These are phyloP conservation scores for Drosophila maculinotata DNA, from an alignment of 2,888 invertebrate species.

Conservation along the genomic window DNA sequence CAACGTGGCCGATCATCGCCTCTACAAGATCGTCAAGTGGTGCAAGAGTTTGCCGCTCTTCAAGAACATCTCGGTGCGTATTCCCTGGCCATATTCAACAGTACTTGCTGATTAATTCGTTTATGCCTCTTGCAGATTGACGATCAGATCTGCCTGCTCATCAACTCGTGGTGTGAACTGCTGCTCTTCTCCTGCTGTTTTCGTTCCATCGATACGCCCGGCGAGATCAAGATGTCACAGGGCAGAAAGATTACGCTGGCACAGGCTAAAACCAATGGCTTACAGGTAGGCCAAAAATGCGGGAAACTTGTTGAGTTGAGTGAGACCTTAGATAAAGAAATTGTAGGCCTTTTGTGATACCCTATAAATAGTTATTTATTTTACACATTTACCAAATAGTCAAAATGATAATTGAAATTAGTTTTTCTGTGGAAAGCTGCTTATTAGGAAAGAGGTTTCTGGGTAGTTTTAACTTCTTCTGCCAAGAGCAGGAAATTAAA, in stretches of 20 bases:
- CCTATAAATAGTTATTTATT: no score
- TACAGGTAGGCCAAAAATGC: slow-evolving; percentile 87
- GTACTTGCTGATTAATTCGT: not conserved
- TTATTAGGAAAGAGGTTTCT: no score
- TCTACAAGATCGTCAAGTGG: slow-evolving; percentile 99
- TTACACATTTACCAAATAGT: no score
- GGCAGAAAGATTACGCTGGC: slow-evolving; percentile 84
- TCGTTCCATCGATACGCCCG: slow-evolving; percentile 95
- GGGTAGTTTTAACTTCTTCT: no score
- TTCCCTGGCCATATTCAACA: not conserved
- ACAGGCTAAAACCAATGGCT: slow-evolving; percentile 84
- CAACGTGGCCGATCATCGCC: slow-evolving; percentile 96
- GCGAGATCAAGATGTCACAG: slow-evolving; percentile 91
- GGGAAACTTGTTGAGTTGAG: no score
- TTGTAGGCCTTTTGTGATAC: no score
- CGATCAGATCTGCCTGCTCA: slow-evolving; percentile 97
- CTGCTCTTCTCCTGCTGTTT: slow-evolving; percentile 96
- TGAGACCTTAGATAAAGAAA: no score
- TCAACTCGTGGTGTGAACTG: slow-evolving; percentile 98
- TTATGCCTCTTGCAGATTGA: slow-evolving; percentile 90
- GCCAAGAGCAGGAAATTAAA: no score
- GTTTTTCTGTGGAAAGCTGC: no score
- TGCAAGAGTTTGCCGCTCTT: slow-evolving; percentile 98
- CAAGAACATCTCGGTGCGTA: slow-evolving; percentile 95
- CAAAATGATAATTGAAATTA: no score